A percentile compares a stretch with the other conserved stretches of the same genome.
phyloP scores from a whole-genome alignment of 2,888 invertebrate genomes.

The Teinopalpus imperialis region DNA sequence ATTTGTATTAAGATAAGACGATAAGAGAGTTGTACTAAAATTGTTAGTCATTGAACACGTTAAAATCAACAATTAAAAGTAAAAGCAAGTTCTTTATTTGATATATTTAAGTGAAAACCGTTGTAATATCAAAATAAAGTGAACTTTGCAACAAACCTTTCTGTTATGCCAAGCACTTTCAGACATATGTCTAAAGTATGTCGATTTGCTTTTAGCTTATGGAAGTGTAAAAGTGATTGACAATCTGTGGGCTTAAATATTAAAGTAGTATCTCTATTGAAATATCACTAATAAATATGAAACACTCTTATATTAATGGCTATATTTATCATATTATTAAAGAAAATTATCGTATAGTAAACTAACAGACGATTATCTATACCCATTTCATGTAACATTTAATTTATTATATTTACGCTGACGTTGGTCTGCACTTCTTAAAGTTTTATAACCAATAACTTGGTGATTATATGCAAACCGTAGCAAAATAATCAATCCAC shows the following conservation, averaged over 20 bases:
- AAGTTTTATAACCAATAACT: slow-evolving; percentile 1
- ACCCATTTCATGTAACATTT: too few species aligned
- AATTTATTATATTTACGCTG: slow-evolving; percentile 2
- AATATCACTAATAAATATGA: too few species aligned
- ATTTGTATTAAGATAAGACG: background rate
- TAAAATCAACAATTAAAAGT: background rate
- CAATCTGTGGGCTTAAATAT: too few species aligned
- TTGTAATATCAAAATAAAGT: background rate
- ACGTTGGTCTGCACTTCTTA: background rate
- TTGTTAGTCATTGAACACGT: background rate
- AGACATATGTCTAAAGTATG: too few species aligned
- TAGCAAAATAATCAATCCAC: slow-evolving; percentile 31
- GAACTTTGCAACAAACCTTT: too few species aligned
- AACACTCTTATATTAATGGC: too few species aligned
- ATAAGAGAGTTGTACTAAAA: background rate
- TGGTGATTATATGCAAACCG: background rate
- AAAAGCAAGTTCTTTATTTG: background rate
- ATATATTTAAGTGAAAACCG: background rate
- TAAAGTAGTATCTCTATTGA: too few species aligned
- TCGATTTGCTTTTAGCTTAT: background rate
- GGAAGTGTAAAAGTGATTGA: too few species aligned
- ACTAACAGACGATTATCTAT: too few species aligned
- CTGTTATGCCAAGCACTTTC: too few species aligned
- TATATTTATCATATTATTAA: too few species aligned
- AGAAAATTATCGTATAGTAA: too few species aligned